Evolutionary conservation across 2,113 vertebrate species (phyloP).

Genomic region (Okapia johnstoni): DNA sequence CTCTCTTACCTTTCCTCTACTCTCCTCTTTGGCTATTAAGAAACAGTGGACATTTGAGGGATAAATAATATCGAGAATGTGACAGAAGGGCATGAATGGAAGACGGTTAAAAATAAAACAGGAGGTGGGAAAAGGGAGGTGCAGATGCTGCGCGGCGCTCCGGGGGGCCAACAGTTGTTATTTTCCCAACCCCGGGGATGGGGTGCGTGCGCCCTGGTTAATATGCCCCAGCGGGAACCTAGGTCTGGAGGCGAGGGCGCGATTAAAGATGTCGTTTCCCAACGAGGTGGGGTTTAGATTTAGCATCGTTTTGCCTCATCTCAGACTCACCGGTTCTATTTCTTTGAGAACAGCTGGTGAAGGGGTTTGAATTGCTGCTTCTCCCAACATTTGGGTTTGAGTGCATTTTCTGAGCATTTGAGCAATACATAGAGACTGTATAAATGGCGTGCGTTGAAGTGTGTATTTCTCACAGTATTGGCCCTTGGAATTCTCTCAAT

Average conservation of each 20-base stretch:
- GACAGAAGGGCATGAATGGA: slow-evolving; percentile 72
- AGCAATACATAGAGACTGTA: slow-evolving; percentile 35
- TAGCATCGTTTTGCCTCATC: slow-evolving; percentile 39
- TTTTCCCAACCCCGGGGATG: slow-evolving; percentile 39
- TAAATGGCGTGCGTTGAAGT: slow-evolving; percentile 68
- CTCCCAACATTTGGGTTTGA: slow-evolving; percentile 51
- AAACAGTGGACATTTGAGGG: slow-evolving; percentile 63
- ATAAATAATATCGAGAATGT: slow-evolving; percentile 63
- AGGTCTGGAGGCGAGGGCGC: slow-evolving; percentile 48
- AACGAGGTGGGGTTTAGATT: slow-evolving; percentile 46
- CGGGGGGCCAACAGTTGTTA: slow-evolving; percentile 61
- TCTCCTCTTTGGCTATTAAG: slow-evolving; percentile 20
- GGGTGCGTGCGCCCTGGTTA: slow-evolving; percentile 48
- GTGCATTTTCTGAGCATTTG: slow-evolving; percentile 65
- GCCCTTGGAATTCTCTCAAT: background rate
- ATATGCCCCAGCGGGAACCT: slow-evolving; percentile 52
- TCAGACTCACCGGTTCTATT: slow-evolving; percentile 41
- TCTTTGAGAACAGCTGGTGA: slow-evolving; percentile 66
- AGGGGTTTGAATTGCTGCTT: slow-evolving; percentile 52
- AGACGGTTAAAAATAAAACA: slow-evolving; percentile 73
- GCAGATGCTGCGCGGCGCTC: slow-evolving; percentile 62
- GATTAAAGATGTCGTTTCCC: slow-evolving; percentile 70
- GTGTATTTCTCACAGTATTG: slow-evolving; percentile 40
- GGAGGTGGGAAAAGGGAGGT: slow-evolving; percentile 69
- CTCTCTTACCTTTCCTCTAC: background rate